Evolutionary conservation across 2,797 vertebrate species (phyloP).

Genomic region (Alectoris magna): DNA sequence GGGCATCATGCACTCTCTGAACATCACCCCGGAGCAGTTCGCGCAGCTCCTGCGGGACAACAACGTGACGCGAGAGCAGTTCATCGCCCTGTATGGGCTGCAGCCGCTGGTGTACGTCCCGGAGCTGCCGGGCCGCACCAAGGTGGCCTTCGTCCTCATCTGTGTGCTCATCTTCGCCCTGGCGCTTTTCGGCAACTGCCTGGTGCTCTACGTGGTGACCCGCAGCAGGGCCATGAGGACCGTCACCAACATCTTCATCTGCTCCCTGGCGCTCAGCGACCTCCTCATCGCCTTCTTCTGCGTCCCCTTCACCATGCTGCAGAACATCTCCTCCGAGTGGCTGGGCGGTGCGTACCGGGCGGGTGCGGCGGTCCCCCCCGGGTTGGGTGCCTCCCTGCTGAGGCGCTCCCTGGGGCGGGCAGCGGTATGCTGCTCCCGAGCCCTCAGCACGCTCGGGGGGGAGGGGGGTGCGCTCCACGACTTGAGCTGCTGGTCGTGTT

Average conservation of each 20-base stretch:
- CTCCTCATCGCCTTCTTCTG: conserved; percentile 83
- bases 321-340: conserved; percentile 60
- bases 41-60: conserved; percentile 75
- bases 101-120: conserved; percentile 79
- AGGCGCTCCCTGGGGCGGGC: too few relatives aligned
- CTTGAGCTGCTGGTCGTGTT: not conserved
- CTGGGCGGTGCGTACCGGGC: not conserved
- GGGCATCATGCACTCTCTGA: conserved; percentile 71
- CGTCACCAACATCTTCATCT: conserved; percentile 83
- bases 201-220: conserved; percentile 82
- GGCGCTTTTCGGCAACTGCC: conserved; percentile 79
- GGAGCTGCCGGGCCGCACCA: conserved; percentile 73
- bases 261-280: conserved; percentile 83
- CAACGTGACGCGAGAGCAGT: conserved; percentile 79
- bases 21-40: conserved; percentile 78
- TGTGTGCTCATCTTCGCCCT: conserved; percentile 77
- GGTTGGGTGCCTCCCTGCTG: too few relatives aligned
- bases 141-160: conserved; percentile 72
- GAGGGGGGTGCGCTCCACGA: too few relatives aligned
- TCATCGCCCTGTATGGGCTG: conserved; percentile 77
- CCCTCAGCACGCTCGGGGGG: too few relatives aligned
- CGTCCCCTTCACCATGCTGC: conserved; percentile 80
- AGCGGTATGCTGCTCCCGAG: too few relatives aligned
- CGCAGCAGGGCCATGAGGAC: conserved; percentile 80
- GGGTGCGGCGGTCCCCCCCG: not conserved